Evolutionary conservation across 2,797 vertebrate genomes (phyloP).

Genomic region (Eospalax fontanierii): DNA sequence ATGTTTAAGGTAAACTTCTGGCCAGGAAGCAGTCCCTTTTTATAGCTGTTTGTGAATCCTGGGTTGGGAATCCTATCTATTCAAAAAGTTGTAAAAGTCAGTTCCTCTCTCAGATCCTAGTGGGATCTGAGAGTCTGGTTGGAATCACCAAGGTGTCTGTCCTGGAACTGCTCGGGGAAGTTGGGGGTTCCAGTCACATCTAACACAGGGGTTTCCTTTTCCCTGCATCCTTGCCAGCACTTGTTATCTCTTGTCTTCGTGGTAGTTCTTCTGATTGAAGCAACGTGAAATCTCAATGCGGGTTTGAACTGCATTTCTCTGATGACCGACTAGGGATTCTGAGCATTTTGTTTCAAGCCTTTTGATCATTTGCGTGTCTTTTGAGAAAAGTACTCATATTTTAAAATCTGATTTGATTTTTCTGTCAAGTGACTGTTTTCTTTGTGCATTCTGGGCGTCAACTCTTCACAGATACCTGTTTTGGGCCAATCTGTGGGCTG

Average conservation of each 20-base stretch:
- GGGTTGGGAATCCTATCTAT: no score
- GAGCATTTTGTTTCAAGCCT: neutral
- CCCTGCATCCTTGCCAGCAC: no score
- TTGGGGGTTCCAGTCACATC: no score
- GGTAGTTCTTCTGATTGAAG: neutral
- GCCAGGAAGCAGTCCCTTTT: no score
- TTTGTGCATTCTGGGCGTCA: neutral
- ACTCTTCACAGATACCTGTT: neutral
- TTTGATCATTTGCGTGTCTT: neutral
- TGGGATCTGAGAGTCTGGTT: no score
- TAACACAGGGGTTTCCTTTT: neutral
- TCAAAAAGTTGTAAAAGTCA: no score
- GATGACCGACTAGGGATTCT: neutral
- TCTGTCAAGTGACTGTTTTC: no score
- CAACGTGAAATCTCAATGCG: neutral
- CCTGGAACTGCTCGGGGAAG: no score
- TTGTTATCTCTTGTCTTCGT: neutral
- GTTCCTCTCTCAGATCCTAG: no score
- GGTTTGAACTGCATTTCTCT: neutral
- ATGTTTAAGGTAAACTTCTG: no score
- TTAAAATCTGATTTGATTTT: neutral
- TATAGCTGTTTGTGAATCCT: no score
- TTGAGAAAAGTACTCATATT: neutral
- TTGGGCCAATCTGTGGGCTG: neutral
- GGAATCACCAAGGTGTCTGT: no score